phyloP scores from a whole-genome alignment of 92 coral and sea anemone species.

The Diadumene lineata region DNA sequence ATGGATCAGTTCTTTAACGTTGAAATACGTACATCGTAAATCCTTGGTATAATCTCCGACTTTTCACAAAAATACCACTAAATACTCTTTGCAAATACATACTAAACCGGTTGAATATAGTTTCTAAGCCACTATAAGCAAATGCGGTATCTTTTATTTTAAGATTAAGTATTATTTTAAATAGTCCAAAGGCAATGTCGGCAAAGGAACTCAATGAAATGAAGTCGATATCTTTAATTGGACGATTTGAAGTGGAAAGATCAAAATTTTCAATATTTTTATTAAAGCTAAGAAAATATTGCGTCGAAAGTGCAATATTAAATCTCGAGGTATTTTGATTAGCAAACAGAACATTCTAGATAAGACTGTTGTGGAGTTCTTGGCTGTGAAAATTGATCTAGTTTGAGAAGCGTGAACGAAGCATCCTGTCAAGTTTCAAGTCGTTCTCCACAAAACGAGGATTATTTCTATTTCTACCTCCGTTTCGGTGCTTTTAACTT shows the following conservation, averaged over 20 bases:
- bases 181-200: constrained; percentile 12
- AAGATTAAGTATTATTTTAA: constrained; percentile 16
- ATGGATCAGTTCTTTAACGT: too few species aligned
- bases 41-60: too few species aligned
- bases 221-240: neutral
- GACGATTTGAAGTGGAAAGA: constrained; percentile 8
- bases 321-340: neutral
- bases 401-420: neutral
- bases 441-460: constrained; percentile 1
- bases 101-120: neutral
- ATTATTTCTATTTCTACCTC: constrained; percentile 24
- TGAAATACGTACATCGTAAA: too few species aligned
- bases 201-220: neutral
- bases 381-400: neutral
- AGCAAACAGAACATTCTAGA: constrained; percentile 7
- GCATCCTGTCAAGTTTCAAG: constrained; percentile 7
- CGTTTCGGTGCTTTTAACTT: constrained; percentile 28
- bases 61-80: too few species aligned
- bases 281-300: constrained; percentile 14
- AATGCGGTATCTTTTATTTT: constrained; percentile 25
- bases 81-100: neutral
- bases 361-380: neutral
- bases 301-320: neutral
- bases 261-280: neutral
- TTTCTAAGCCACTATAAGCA: constrained; percentile 7